Evolutionary conservation across 2,888 invertebrate species (phyloP).

Genomic region (Steinernema scapterisci): DNA sequence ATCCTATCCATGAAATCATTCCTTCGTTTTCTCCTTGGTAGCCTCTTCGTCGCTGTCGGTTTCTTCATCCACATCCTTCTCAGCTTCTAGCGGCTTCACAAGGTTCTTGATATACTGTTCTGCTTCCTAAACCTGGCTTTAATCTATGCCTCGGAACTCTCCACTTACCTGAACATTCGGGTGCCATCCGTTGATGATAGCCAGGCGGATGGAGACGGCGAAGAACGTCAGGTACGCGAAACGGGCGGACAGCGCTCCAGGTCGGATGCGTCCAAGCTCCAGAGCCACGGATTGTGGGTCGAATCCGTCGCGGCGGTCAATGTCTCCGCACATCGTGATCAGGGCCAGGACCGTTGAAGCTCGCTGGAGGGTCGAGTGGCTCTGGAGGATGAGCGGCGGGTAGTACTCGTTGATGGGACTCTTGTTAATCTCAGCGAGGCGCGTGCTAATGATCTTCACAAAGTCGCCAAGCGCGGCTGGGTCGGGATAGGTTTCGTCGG

Average conservation of each 20-base stretch:
- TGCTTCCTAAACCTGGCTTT: not conserved
- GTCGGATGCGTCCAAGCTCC: not conserved
- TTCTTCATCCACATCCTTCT: conserved; percentile 7
- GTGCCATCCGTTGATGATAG: conserved; percentile 18
- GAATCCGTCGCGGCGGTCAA: conserved; percentile 28
- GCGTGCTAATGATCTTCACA: not conserved
- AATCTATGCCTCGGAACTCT: not conserved
- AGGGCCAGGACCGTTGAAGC: not conserved
- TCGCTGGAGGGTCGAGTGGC: not conserved
- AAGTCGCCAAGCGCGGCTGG: not conserved
- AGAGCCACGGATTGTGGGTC: conserved; percentile 1
- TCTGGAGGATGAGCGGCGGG: conserved; percentile 5
- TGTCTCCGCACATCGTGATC: not conserved
- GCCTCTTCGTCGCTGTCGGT: not conserved
- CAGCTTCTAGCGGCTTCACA: not conserved
- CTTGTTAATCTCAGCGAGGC: conserved; percentile 15
- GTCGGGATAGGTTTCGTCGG: not conserved
- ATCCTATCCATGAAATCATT: too few relatives aligned
- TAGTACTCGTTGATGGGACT: conserved; percentile 9
- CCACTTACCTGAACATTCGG: not conserved
- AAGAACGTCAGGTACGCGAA: conserved; percentile 13
- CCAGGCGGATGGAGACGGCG: not conserved
- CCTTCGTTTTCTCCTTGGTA: not conserved
- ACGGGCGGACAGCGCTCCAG: not conserved
- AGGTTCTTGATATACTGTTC: conserved; percentile 18